Evolutionary conservation across 2,888 invertebrate species (phyloP).

Genomic region (Syrphus vitripennis): DNA sequence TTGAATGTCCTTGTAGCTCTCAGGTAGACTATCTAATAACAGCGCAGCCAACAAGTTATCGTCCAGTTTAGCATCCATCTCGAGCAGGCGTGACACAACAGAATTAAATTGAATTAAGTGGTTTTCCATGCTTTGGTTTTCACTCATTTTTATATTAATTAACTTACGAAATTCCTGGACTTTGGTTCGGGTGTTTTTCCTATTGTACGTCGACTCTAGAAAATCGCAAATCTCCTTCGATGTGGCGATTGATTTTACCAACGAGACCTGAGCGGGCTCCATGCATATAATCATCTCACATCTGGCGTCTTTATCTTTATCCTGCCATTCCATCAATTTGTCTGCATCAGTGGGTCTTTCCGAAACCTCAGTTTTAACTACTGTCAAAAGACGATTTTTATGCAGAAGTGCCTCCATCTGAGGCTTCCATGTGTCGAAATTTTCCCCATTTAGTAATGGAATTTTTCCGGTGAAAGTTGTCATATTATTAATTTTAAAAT

Average conservation of each 20-base stretch:
- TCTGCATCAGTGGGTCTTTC: background rate
- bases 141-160: constrained; percentile 19
- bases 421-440: constrained; percentile 14
- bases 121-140: constrained; percentile 5
- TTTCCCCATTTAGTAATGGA: background rate
- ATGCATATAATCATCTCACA: background rate
- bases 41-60: background rate
- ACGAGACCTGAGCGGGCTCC: constrained; percentile 3
- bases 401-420: background rate
- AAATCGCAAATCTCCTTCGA: constrained; percentile 27
- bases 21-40: background rate
- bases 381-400: background rate
- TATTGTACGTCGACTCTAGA: background rate
- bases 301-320: constrained; percentile 12
- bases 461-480: background rate
- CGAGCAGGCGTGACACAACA: constrained; percentile 7
- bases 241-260: constrained; percentile 22
- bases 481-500: background rate
- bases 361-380: background rate
- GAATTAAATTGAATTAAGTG: constrained; percentile 17
- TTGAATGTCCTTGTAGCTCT: background rate
- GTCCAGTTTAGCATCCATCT: constrained; percentile 21
- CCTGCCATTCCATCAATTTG: background rate
- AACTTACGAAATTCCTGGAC: constrained; percentile 34
- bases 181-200: constrained; percentile 6